Percentiles rank a stretch among this genome's conserved stretches.
Evolutionary conservation across 2,113 vertebrate species (phyloP).

Genomic region (Vulpes ferrilata): DNA sequence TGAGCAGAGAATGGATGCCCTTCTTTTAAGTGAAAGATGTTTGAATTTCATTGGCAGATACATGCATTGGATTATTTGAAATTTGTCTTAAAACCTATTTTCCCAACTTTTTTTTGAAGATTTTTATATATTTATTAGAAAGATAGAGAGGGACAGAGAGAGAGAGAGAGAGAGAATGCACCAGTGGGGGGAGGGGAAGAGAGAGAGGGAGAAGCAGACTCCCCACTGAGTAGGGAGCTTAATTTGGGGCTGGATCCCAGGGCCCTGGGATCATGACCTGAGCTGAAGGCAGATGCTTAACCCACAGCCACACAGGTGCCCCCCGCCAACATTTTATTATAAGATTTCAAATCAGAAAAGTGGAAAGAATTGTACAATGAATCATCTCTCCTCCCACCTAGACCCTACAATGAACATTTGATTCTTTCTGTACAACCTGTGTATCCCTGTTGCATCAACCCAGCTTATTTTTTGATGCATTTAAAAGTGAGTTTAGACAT

Average conservation of each 20-base stretch:
- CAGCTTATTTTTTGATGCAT: background rate
- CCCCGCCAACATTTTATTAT: background rate
- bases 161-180: background rate
- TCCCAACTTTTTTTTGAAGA: background rate
- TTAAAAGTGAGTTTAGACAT: background rate
- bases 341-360: background rate
- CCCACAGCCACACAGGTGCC: background rate
- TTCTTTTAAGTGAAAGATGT: background rate
- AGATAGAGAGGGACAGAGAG: background rate
- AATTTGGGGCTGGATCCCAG: background rate
- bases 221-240: background rate
- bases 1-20: background rate
- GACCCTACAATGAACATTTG: background rate
- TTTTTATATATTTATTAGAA: background rate
- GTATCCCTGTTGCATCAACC: no score
- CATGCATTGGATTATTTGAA: background rate
- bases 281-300: background rate
- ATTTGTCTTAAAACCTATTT: background rate
- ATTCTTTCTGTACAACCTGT: background rate
- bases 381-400: accelerated
- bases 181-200: background rate
- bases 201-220: background rate
- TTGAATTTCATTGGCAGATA: background rate
- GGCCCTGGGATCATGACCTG: background rate
- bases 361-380: background rate